Conservation (phyloP, 2,888 invertebrate genomes). For the Gibbula magus region DNA sequence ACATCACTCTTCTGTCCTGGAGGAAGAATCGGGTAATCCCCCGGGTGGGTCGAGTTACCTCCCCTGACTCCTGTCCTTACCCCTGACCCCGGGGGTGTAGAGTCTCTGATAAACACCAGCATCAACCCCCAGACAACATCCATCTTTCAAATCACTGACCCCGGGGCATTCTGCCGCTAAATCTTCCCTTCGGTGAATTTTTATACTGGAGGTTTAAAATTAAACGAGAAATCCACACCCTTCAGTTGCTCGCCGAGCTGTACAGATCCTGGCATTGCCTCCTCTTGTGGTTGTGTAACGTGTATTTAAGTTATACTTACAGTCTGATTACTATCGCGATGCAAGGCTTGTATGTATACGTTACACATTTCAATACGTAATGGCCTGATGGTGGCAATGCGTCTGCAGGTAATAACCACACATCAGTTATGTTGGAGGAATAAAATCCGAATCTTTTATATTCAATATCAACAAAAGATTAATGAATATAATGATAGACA, state of each 20-base stretch:
- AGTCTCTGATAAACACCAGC: slow-evolving; percentile 12
- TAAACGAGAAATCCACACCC: slow-evolving; percentile 8
- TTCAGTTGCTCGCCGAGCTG: not conserved
- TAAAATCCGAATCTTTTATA: no score
- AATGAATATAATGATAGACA: no score
- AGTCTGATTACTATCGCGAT: not conserved
- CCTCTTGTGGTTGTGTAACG: not conserved
- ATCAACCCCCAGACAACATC: slow-evolving; percentile 7
- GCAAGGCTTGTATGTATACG: not conserved
- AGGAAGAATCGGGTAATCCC: not conserved
- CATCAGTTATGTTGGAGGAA: no score
- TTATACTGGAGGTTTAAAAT: slow-evolving; percentile 16
- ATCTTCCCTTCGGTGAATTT: slow-evolving; percentile 9
- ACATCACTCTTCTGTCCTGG: not conserved
- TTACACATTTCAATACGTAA: no score
- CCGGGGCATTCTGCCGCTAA: not conserved
- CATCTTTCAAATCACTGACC: not conserved
- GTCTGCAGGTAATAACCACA: no score
- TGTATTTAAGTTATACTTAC: not conserved
- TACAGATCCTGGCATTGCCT: not conserved
- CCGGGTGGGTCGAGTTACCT: slow-evolving; percentile 4
- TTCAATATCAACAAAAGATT: no score
- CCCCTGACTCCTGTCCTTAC: not conserved
- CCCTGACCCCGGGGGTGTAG: not conserved
- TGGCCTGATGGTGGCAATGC: no score